phyloP scores from a whole-genome alignment of 2,113 vertebrate species.

The Scomber japonicus region DNA sequence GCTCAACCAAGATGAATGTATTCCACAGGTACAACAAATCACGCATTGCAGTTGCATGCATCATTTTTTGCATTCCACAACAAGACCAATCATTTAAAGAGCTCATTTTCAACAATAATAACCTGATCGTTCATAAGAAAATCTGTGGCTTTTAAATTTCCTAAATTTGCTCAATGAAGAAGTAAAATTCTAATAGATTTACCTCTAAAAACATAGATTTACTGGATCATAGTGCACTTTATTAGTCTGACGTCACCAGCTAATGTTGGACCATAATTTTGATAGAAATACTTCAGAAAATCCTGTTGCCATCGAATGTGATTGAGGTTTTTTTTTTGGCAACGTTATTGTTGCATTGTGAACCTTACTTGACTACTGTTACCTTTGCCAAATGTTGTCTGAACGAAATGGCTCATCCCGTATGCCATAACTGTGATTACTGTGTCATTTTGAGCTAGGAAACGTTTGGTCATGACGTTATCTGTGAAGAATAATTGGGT shows the following conservation, averaged over 20 bases:
- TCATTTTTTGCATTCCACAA: constrained; percentile 23
- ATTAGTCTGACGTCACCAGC: constrained; percentile 29
- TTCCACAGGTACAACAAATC: constrained; percentile 30
- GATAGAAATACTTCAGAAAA: constrained; percentile 2
- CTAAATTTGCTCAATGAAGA: constrained; percentile 14
- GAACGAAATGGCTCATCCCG: constrained; percentile 40
- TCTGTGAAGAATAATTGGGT: constrained; percentile 34
- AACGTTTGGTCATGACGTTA: constrained; percentile 6
- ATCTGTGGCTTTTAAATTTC: background rate
- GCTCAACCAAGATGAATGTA: constrained; percentile 69
- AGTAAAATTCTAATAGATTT: constrained; percentile 13
- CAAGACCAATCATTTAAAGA: background rate
- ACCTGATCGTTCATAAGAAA: background rate
- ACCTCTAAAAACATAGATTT: background rate
- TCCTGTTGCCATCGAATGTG: constrained; percentile 29
- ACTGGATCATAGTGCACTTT: constrained; percentile 65
- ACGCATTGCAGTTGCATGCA: background rate
- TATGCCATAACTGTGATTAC: constrained; percentile 61
- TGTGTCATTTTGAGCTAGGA: constrained; percentile 70
- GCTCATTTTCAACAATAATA: background rate
- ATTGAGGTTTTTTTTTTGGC: constrained; percentile 25
- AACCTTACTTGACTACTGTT: constrained; percentile 58
- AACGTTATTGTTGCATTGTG: constrained; percentile 41
- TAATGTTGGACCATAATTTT: constrained; percentile 17
- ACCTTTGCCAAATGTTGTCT: constrained; percentile 67